A percentile compares a stretch with the other conserved stretches of the same genome.
phyloP scores from a whole-genome alignment of 2,888 invertebrate species.

The Tethea ocularis region DNA sequence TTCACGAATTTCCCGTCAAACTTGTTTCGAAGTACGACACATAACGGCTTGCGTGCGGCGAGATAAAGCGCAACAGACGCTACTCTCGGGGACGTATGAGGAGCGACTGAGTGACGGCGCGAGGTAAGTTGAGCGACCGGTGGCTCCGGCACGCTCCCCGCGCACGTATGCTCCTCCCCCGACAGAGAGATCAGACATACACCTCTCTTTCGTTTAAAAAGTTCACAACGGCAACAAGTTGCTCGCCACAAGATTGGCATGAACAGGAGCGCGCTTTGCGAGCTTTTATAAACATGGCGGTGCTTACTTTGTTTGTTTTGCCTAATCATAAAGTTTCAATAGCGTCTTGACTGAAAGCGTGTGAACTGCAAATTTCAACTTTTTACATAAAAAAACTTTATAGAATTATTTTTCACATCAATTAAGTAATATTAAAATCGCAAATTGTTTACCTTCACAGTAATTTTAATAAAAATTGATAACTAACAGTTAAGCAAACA shows the following conservation, averaged over 20 bases:
- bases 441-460: too few relatives aligned
- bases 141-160: constrained; percentile 70
- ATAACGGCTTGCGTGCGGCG: constrained; percentile 71
- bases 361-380: constrained; percentile 35
- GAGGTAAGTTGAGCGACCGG: constrained; percentile 76
- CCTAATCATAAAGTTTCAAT: constrained; percentile 78
- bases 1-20: constrained; percentile 82
- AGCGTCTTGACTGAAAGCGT: constrained; percentile 57
- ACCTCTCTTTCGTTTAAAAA: constrained; percentile 66
- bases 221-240: constrained; percentile 83
- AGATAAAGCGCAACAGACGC: constrained; percentile 48
- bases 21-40: constrained; percentile 80
- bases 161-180: constrained; percentile 77
- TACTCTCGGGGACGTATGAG: constrained; percentile 58
- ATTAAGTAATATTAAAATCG: background rate
- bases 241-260: constrained; percentile 81
- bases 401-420: constrained; percentile 14
- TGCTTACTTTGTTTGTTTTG: constrained; percentile 80
- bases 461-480: background rate
- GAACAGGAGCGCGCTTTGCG: constrained; percentile 81
- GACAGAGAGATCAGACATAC: constrained; percentile 65
- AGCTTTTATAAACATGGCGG: constrained; percentile 83
- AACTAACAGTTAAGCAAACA: background rate
- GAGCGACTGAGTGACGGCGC: constrained; percentile 69
- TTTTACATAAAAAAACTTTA: constrained; percentile 9